Base-by-base conservation (phyloP, 2,113 vertebrate species). In the Bujurquina vittata region DNA sequence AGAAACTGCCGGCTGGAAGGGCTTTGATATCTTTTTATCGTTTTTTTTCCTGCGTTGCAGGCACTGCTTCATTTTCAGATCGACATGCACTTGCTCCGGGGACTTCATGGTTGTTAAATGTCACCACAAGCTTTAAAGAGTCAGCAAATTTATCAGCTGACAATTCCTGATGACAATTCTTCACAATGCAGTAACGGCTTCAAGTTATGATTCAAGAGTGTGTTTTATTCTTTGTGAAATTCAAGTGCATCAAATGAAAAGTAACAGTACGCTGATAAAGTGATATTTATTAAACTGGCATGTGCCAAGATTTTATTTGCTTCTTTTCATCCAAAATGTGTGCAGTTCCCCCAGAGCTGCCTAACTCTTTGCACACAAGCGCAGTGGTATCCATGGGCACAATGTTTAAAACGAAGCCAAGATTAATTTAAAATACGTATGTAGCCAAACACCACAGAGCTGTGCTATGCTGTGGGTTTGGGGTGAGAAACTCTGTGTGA, bases 401-500 rank as follows among this genome's bases (percentile, higher is more conserved):
- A 62, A 1, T 52, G 57, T 31, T n/a, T 31, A 57, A 63, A 84
- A 59, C 14, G 26, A 33, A 59, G 33, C 37, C 54, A 75, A 83
- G 26, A 78, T 65, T 84, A 69, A 75, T 62, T 33, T 57, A 33
- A 46, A 67, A 69, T 22, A 73, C 33, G 61, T 75, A 56, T 26
- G 40, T 29, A 46, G 58, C 75, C 8, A 5, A 75, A 75, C 73
- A 79, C 81, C 83, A 73, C 73, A 79, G 79, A 80, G 67, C 77
- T 63, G 60, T 55, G 81, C 60, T 83, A n/a, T 56, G 46, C 35
- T 73, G 89, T 83, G 86, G 75, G 69, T 2, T 29, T 35, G 56
- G 62, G 69, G 61, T 33, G 77, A 75, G 81, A 84, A 84, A 75
- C 52, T 75, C 57, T 3, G 79, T 3, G 46, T 76, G 80, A 78